Percentiles rank a stretch among this genome's conserved stretches.
phyloP scores from a whole-genome alignment of 2,888 invertebrate genomes.

The Acrobasis consociella region DNA sequence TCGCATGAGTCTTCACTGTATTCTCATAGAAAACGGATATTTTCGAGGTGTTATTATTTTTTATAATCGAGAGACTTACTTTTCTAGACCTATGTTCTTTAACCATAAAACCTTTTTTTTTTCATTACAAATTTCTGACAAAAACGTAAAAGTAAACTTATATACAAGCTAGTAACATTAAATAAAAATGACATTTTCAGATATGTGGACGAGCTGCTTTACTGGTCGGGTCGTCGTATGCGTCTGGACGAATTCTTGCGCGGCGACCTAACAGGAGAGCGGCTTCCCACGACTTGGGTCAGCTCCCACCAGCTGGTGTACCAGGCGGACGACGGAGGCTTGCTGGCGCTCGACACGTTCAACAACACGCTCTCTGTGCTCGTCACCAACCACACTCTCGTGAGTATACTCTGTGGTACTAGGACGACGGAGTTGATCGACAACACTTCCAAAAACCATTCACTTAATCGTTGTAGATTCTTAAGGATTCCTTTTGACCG shows the following conservation, averaged over 20 bases:
- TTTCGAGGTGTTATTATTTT: no score
- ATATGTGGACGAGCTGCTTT: slow-evolving; percentile 94
- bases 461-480: no score
- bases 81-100: no score
- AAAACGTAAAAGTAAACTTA: no score
- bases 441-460: no score
- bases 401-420: slow-evolving; percentile 67
- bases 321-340: slow-evolving; percentile 93
- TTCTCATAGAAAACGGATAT: no score
- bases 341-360: slow-evolving; percentile 90
- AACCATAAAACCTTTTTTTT: no score
- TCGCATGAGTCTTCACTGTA: no score
- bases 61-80: no score
- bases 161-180: no score
- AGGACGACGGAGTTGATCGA: not conserved
- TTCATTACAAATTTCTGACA: no score
- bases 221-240: slow-evolving; percentile 94
- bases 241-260: slow-evolving; percentile 92
- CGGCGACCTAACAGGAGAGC: slow-evolving; percentile 87
- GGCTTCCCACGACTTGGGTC: slow-evolving; percentile 92
- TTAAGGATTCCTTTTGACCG: no score
- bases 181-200: slow-evolving; percentile 52
- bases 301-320: slow-evolving; percentile 92
- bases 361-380: slow-evolving; percentile 90
- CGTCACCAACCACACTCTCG: slow-evolving; percentile 94